A percentile compares a stretch with the other conserved stretches of the same genome.
Conservation (phyloP, 1,140 invertebrate species). For the Apis laboriosa region DNA sequence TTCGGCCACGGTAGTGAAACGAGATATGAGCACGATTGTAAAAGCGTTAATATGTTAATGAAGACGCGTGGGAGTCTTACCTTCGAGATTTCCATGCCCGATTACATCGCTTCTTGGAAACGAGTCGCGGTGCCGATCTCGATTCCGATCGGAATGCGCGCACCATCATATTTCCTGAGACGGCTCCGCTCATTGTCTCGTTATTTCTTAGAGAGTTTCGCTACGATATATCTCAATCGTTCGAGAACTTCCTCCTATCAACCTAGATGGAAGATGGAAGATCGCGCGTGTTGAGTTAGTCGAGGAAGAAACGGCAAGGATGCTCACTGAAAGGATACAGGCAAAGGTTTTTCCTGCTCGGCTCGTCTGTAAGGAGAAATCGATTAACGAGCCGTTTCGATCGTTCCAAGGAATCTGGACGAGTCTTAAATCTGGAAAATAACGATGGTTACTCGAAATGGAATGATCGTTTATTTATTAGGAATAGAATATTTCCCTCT, state of each 20-base stretch:
- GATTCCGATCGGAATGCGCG: slow-evolving; percentile 10
- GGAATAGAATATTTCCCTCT: too few species aligned
- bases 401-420: slow-evolving; percentile 11
- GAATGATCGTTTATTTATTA: too few species aligned
- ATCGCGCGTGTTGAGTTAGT: background rate
- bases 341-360: slow-evolving; percentile 38
- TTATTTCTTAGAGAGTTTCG: background rate
- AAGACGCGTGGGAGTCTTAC: slow-evolving; percentile 53
- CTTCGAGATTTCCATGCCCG: slow-evolving; percentile 60
- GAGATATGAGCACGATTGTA: slow-evolving; percentile 49
- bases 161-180: slow-evolving; percentile 26
- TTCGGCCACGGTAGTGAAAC: slow-evolving; percentile 17
- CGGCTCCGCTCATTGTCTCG: background rate
- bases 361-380: slow-evolving; percentile 15
- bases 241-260: background rate
- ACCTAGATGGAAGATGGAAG: background rate
- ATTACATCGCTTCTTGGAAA: slow-evolving; percentile 66
- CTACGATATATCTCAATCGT: background rate
- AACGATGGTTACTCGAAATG: too few species aligned
- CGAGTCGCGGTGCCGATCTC: slow-evolving; percentile 34
- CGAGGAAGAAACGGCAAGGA: slow-evolving; percentile 21
- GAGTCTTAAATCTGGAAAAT: too few species aligned
- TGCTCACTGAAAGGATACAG: slow-evolving; percentile 17
- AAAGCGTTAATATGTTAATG: slow-evolving; percentile 70
- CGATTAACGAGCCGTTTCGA: slow-evolving; percentile 11